Evolutionary conservation across 2,113 vertebrate species (phyloP), one percentile per base, ranked within the genome.

Genomic region (Salvelinus fontinalis): DNA sequence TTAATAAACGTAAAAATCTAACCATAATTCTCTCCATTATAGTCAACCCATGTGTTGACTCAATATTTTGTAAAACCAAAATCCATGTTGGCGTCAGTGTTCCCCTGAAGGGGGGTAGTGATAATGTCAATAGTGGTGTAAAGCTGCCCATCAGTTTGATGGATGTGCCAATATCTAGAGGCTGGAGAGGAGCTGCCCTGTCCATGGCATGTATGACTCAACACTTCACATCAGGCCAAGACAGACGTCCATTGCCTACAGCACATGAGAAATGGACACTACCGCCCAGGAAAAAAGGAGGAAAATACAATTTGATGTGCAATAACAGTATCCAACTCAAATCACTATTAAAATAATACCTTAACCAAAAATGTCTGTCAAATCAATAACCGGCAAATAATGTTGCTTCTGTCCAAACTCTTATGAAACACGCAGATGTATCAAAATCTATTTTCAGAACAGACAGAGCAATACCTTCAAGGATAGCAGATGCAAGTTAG

Each of bases 1-100:
- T 16, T 14, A 51, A 51, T 16, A 51, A 51, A 51, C 12, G 3
- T 51, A 4, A 51, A 51, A 51, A 51, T 51, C 49, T 5, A 54
- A 54, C 1, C 51, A 44, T 44, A 44, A 44, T 44, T 44, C 39
- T 44, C 5, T 29, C 12, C 65, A 12, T 5, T 29, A 29, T 34
- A 16, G 31, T 69, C 31, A 34, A 4, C 8, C 12, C 13, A 44
- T 3, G 67, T 20, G 34, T 4, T 18, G 1, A 34, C 4, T 64
- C n/a, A 18, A 73, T 22, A 62, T 73, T 73, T 73, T 59, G 44
- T 44, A 73, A 39, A 73, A 44, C 39, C 9, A 11, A 24, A 59
- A 73, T 60, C n/a, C 29, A 62, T 11, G 3, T 22, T 64, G 31
- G 11, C 64, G n/a, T 44, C n/a, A 64, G 31, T n/a, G 18, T 66